These are phyloP conservation scores for Tachysurus vachellii DNA, from an alignment of 2,113 vertebrate genomes.

Conservation along the genomic window DNA sequence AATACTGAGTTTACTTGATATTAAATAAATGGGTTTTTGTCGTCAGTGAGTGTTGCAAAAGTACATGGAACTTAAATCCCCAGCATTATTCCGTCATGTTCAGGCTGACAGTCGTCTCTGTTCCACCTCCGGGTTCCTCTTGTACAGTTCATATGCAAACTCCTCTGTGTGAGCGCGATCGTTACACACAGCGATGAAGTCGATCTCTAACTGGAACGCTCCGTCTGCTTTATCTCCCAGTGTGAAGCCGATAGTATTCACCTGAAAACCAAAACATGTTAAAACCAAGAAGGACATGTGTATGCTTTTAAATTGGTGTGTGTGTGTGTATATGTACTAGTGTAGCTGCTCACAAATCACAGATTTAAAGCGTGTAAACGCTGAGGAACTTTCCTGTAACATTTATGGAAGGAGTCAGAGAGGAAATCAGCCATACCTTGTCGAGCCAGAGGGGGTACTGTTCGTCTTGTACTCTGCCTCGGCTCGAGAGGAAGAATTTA, in stretches of 20 bases:
- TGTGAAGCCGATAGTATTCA: constrained; percentile 88
- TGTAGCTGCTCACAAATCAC: no score
- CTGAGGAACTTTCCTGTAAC: not conserved
- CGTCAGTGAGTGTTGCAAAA: not conserved
- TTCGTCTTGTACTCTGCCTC: constrained; percentile 86
- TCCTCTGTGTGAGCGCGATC: constrained; percentile 87
- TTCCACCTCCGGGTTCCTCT: constrained; percentile 72
- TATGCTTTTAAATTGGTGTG: rapidly evolving
- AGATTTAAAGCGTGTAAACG: not conserved
- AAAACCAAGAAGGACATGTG: not conserved
- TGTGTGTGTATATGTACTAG: no score
- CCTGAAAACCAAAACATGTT: constrained; percentile 63
- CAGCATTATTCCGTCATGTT: no score
- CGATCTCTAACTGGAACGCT: constrained; percentile 90
- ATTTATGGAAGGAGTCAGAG: not conserved
- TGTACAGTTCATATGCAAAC: constrained; percentile 87
- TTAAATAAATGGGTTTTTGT: no score
- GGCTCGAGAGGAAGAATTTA: constrained; percentile 91
- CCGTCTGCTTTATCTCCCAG: constrained; percentile 89
- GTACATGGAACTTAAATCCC: not conserved
- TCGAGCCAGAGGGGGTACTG: constrained; percentile 83
- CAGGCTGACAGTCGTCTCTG: not conserved
- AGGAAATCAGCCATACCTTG: constrained; percentile 73
- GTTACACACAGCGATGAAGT: constrained; percentile 83
- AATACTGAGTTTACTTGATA: no score